Base-by-base conservation (phyloP, 2,797 vertebrate species). In the Ctenochaetus hawaiiensis region DNA sequence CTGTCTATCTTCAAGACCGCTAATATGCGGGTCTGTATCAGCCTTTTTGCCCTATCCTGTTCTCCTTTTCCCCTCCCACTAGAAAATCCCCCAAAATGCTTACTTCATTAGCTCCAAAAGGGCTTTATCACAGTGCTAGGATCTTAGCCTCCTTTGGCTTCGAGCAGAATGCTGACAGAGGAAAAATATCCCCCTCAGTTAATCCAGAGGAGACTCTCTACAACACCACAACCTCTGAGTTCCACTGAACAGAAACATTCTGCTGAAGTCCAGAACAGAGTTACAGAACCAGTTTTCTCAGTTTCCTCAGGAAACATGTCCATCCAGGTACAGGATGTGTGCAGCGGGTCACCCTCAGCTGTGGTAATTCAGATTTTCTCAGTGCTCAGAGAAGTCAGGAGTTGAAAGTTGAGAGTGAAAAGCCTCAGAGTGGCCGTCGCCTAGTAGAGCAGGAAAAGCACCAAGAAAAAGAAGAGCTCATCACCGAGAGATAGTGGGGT, bases 91-190 rank as follows among this genome's bases (percentile, higher is more conserved):
- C 54, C n/a, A 2, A 61, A 78, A 82, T n/a, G 72, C 67, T 64
- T 64, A 70, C 64, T 59, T 65, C n/a, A 74, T 60, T 63, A 81
- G 79, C 80, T 80, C 59, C 60, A 48, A 71, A 54, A 73, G 69
- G 67, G 68, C 70, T 48, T 52, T 60, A 78, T 95, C 94, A 95
- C 93, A 94, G 94, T 94, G 92, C 83, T 91, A 80, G 71, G 87
- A 86, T 73, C 66, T 70, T 43, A 70, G 79, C 49, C 67, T 84
- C 69, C 52, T 87, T 88, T 92, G 80, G 85, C 89, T 89, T 85
- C 5, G 51, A 75, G 70, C 79, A 80, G 61, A 72, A 43, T 3
- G 17, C 70, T 68, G 62, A 76, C 20, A 20, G 3, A 34, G 30
- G 56, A 62, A 18, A 86, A 82, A 66, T 26, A 53, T 37, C 59